Evolutionary conservation across 2,888 invertebrate species (phyloP).

Genomic region (Melitaea athalia): DNA sequence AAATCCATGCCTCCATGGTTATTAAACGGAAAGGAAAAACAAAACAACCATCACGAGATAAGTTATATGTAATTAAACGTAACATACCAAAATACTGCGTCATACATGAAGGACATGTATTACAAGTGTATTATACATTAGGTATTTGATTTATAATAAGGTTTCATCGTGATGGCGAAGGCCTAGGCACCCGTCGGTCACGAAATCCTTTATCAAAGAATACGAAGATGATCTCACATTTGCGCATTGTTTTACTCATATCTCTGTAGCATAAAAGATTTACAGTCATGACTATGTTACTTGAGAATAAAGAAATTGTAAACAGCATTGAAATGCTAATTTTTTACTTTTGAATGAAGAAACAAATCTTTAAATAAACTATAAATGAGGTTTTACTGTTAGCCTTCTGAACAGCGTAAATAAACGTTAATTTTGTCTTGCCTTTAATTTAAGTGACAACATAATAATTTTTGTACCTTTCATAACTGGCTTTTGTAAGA

Average conservation of each 20-base stretch:
- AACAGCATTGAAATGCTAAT: neutral
- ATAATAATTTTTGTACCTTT: too few relatives aligned
- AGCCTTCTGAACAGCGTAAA: neutral
- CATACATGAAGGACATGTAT: too few relatives aligned
- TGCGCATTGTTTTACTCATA: constrained; percentile 23
- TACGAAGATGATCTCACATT: constrained; percentile 41
- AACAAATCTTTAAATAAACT: neutral
- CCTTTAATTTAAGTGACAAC: too few relatives aligned
- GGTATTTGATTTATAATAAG: too few relatives aligned
- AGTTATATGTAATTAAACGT: too few relatives aligned
- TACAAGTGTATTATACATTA: too few relatives aligned
- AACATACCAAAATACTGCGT: too few relatives aligned
- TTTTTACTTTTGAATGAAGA: neutral
- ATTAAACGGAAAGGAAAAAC: too few relatives aligned
- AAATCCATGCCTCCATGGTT: too few relatives aligned
- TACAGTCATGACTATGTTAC: constrained; percentile 10
- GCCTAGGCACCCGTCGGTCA: constrained; percentile 41
- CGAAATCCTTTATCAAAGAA: constrained; percentile 38
- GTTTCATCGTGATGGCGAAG: constrained; percentile 43
- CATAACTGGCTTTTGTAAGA: too few relatives aligned
- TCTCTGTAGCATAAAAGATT: neutral
- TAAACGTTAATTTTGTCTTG: too few relatives aligned
- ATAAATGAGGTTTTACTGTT: neutral
- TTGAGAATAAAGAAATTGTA: constrained; percentile 11
- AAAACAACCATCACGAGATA: too few relatives aligned